These are phyloP conservation scores for Potamilus streckersoni DNA, from an alignment of 1,140 invertebrate species.

Conservation along the genomic window DNA sequence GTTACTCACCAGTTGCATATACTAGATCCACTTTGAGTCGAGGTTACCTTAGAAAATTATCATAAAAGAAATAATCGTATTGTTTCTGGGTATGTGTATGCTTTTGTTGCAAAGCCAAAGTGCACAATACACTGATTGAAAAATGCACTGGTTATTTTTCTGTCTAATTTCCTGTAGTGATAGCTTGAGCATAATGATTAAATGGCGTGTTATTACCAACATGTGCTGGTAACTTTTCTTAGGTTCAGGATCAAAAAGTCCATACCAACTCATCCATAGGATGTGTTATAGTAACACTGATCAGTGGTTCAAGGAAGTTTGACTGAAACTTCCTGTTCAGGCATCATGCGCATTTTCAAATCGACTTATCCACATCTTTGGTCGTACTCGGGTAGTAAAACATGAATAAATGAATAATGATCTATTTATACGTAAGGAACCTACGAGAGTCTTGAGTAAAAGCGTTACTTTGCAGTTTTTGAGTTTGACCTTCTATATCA, in stretches of 20 bases:
- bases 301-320: background rate
- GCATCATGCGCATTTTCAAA: background rate
- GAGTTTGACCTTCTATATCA: too few species aligned
- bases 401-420: background rate
- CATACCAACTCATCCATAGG: background rate
- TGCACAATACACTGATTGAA: background rate
- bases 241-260: background rate
- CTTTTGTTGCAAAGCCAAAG: too few species aligned
- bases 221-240: constrained; percentile 14
- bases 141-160: background rate
- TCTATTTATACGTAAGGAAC: background rate
- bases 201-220: constrained; percentile 23
- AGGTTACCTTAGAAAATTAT: too few species aligned
- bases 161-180: constrained; percentile 16
- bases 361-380: background rate
- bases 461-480: too few species aligned
- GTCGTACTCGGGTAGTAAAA: background rate
- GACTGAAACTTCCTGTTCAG: background rate
- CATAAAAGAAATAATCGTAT: too few species aligned
- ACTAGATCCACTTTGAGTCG: too few species aligned
- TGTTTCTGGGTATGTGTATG: too few species aligned
- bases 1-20: too few species aligned
- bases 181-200: constrained; percentile 22
- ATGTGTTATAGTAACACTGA: background rate
- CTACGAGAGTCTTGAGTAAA: background rate